Base-by-base conservation (phyloP, 2,888 invertebrate genomes). In the Stegana nigrithorax region DNA sequence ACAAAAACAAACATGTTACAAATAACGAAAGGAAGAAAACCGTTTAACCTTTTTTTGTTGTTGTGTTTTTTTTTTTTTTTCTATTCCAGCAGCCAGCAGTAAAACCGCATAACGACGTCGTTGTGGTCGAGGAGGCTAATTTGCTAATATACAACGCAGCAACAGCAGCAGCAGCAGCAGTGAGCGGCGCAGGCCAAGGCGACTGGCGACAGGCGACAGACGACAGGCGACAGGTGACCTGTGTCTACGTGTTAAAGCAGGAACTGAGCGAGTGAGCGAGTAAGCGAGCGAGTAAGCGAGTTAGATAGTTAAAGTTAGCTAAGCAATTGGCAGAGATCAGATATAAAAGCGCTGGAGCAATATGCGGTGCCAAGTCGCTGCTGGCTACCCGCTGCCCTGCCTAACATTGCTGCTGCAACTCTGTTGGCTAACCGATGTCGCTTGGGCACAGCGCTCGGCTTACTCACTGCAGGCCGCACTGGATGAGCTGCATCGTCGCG, bases 381-480 rank as follows among this genome's bases (percentile, higher is more conserved):
- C 62, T 39, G 57, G 51, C 23, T 32, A 45, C 29, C 61, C 63
- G 53, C 62, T 17, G 32, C 65, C 47, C 47, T n/a, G 39, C 57
- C 53, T 70, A 60, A 25, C 71, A 36, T 61, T 72, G 19, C 47
- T 72, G 10, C 67, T 68, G 39, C 44, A 67, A 39, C 53, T 73
- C 23, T 64, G 67, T 45, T 63, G 62, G 23, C 62, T 64, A 45
- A 19, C 36, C n/a, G 64, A 59, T 58, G 71, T 65, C 10, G 69
- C 75, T 21, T 68, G 63, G 59, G 70, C 73, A 2, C 81, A 81
- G 44, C 82, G 70, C 59, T 74, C 84, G 21, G 74, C 80, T 47
- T 85, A 77, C 65, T 85, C 85, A 2, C 73, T 85, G 32, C 84
- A 85, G 71, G 83, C 83, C 23, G 86, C 86, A 4, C 85, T 86